Evolutionary conservation across 2,888 invertebrate genomes (phyloP).

Genomic region (Peribatodes rhomboidaria): DNA sequence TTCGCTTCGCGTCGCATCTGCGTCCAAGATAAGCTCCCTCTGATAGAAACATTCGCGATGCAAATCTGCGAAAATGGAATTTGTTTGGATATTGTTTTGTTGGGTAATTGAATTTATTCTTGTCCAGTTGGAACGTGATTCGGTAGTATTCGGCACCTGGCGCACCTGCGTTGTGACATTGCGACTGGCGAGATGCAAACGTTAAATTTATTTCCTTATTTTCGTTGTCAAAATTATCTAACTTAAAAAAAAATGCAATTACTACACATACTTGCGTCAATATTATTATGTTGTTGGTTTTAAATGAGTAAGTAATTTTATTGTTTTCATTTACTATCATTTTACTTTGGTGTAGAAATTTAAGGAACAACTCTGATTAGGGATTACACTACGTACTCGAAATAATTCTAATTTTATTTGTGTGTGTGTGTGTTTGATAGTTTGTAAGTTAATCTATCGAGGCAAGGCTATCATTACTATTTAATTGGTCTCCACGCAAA

Average conservation of each 20-base stretch:
- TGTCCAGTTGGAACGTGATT: conserved; percentile 32
- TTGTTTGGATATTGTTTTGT: conserved; percentile 41
- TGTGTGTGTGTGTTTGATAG: no score
- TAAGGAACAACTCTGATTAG: no score
- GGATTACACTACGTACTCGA: no score
- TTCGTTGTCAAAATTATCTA: neutral
- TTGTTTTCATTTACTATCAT: no score
- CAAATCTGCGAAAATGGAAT: conserved; percentile 46
- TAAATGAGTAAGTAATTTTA: no score
- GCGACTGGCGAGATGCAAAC: neutral
- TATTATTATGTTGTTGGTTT: no score
- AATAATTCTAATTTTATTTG: no score
- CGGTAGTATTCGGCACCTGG: conserved; percentile 23
- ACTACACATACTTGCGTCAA: no score
- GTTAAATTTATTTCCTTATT: neutral
- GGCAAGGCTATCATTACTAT: no score
- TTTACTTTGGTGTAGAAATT: no score
- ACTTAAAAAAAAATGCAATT: conserved; percentile 5
- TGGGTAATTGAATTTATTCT: conserved; percentile 41
- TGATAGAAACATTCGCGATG: conserved; percentile 46
- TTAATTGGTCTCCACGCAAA: no score
- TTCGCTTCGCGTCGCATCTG: conserved; percentile 38
- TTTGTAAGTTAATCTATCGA: no score
- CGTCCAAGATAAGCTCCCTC: conserved; percentile 41
- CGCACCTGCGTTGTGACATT: neutral